Conservation (phyloP, 2,797 vertebrate species). For the Anomalospiza imberbis region DNA sequence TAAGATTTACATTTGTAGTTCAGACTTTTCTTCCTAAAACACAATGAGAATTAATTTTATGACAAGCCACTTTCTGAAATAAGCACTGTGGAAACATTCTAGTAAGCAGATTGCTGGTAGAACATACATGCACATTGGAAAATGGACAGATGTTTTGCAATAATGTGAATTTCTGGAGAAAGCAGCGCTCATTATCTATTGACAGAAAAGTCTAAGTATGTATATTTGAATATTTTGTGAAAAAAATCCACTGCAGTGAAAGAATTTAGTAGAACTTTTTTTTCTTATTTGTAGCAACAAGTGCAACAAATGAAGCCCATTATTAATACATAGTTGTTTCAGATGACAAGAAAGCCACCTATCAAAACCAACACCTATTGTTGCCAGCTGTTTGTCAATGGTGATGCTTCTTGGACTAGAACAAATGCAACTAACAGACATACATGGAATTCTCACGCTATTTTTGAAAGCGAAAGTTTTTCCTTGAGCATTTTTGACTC, state of each 20-base stretch:
- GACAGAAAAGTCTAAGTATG: neutral
- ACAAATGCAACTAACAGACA: neutral
- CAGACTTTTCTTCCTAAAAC: neutral
- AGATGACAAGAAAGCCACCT: neutral
- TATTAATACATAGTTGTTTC: neutral
- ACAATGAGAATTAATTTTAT: neutral
- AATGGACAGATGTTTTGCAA: neutral
- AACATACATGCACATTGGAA: neutral
- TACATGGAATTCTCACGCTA: rapidly evolving
- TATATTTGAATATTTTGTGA: neutral
- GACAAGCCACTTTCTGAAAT: neutral
- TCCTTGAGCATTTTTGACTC: neutral
- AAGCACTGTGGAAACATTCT: neutral
- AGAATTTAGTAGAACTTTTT: neutral
- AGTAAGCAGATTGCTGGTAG: neutral
- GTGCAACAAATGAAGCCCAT: neutral
- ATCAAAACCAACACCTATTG: neutral
- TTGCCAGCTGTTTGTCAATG: neutral
- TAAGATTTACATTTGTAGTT: neutral
- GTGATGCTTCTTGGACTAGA: neutral
- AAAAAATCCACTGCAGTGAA: neutral
- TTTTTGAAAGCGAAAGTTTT: neutral
- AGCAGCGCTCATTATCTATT: neutral
- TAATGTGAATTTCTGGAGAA: neutral
- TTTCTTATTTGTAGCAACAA: neutral